A percentile compares a stretch with the other conserved stretches of the same genome.
Conservation (phyloP, 1,140 invertebrate genomes). For the Plectrocnemia conspersa region DNA sequence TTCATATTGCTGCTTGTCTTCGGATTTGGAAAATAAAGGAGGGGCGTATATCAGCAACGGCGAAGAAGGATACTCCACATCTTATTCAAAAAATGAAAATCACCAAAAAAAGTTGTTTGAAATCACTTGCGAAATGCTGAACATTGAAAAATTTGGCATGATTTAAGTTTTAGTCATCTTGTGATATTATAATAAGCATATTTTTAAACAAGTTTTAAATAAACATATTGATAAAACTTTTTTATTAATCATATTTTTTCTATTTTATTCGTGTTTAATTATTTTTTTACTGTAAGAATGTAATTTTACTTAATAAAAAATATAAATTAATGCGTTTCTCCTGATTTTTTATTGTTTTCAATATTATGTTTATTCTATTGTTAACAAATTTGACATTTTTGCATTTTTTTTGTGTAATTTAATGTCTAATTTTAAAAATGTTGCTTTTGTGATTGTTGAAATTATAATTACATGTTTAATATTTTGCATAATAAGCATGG, state of each 20-base stretch:
- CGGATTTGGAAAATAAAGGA: conserved; percentile 63
- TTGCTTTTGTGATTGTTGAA: too few species aligned
- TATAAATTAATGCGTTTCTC: too few species aligned
- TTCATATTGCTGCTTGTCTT: conserved; percentile 66
- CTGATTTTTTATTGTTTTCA: background rate
- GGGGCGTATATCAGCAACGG: conserved; percentile 74
- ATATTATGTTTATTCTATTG: background rate
- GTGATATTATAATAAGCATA: conserved; percentile 1
- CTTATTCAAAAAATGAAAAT: conserved; percentile 45
- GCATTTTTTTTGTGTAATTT: too few species aligned
- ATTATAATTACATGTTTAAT: too few species aligned
- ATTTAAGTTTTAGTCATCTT: background rate
- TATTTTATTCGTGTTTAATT: background rate
- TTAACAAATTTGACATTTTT: background rate
- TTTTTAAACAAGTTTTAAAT: background rate
- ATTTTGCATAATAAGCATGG: too few species aligned
- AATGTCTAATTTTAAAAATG: too few species aligned
- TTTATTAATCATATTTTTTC: conserved; percentile 1
- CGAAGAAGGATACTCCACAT: conserved; percentile 45
- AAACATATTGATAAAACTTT: too few species aligned
- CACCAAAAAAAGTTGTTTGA: conserved; percentile 45
- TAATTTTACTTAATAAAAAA: conserved; percentile 1
- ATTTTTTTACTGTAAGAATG: background rate
- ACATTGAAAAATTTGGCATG: conserved; percentile 21
- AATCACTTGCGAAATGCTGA: conserved; percentile 43